phyloP scores from a whole-genome alignment of 2,113 vertebrate species.

The Dendrocopos noguchii region DNA sequence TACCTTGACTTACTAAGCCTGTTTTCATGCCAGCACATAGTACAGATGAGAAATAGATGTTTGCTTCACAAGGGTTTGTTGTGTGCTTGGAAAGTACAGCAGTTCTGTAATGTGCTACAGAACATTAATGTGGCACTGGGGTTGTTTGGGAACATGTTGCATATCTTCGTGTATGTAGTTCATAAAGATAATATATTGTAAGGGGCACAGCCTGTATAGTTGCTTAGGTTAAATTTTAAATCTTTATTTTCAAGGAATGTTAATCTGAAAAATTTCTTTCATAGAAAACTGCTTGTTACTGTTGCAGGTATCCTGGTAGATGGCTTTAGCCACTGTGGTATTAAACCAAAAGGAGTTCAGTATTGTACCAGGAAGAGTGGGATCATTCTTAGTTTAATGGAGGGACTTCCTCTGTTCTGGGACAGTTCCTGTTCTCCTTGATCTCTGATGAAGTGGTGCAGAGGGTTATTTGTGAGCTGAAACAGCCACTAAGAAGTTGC shows the following conservation, averaged over 20 bases:
- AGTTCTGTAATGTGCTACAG: neutral
- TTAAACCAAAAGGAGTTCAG: neutral
- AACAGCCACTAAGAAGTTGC: neutral
- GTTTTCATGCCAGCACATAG: neutral
- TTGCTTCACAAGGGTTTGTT: neutral
- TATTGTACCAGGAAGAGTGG: neutral
- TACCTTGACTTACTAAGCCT: neutral
- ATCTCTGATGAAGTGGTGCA: neutral
- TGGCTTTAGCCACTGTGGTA: neutral
- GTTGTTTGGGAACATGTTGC: neutral
- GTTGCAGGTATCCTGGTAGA: neutral
- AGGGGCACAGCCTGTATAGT: neutral
- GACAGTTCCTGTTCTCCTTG: neutral
- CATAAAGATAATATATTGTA: neutral
- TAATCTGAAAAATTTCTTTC: neutral
- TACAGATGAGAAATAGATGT: neutral
- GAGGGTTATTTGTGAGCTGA: neutral
- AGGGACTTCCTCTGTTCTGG: neutral
- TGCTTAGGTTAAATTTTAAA: neutral
- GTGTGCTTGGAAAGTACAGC: neutral
- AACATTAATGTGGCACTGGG: fast-evolving
- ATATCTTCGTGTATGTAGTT: neutral
- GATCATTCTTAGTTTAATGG: neutral
- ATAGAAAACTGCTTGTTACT: neutral
- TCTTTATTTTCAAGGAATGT: neutral